phyloP scores from a whole-genome alignment of 2,888 invertebrate species.

The Hetaerina titia region DNA sequence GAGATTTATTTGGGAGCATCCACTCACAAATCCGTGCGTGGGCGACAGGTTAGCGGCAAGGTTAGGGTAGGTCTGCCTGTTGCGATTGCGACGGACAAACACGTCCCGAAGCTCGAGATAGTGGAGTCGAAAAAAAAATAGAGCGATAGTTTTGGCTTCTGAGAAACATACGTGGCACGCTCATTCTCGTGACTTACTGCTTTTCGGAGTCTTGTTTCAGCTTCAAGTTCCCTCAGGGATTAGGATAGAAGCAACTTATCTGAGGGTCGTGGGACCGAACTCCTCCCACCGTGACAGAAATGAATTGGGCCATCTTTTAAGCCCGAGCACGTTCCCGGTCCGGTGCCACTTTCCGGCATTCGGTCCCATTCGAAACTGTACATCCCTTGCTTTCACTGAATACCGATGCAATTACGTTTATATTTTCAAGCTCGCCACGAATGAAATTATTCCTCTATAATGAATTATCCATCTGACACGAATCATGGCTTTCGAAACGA shows the following conservation, averaged over 20 bases:
- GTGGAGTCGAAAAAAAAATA: background rate
- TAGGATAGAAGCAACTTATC: background rate
- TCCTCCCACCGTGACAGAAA: background rate
- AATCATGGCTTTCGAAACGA: no score
- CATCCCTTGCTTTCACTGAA: no score
- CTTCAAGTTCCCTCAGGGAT: background rate
- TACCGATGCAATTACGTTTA: no score
- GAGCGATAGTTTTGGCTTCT: background rate
- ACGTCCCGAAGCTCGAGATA: background rate
- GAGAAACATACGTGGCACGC: background rate
- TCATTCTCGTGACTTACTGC: background rate
- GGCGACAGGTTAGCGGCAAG: background rate
- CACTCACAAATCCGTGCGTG: background rate
- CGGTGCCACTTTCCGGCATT: background rate
- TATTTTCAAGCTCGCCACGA: no score
- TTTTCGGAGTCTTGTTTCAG: background rate
- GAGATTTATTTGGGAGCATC: constrained; percentile 1
- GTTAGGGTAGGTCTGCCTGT: background rate
- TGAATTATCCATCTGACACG: no score
- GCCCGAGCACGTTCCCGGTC: background rate
- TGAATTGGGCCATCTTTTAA: background rate
- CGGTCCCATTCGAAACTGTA: no score
- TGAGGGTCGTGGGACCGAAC: background rate
- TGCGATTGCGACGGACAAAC: background rate
- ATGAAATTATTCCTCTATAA: no score